These are phyloP conservation scores for Macrochelys suwanniensis DNA, from an alignment of 2,797 vertebrate species.

Conservation along the genomic window DNA sequence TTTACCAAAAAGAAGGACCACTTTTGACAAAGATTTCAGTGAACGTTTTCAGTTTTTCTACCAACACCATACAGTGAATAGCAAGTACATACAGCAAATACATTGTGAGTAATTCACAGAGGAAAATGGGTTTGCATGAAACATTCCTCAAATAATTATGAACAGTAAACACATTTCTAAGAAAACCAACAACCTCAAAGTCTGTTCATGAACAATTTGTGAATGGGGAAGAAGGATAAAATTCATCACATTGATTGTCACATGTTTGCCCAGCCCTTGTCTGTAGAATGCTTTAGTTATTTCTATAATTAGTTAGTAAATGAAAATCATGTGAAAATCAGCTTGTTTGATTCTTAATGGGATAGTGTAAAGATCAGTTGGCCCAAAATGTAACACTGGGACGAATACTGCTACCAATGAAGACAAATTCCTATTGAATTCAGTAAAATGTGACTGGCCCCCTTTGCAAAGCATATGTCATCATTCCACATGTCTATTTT, in stretches of 20 bases:
- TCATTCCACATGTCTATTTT: constrained; percentile 21
- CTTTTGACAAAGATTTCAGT: background rate
- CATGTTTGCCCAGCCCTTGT: background rate
- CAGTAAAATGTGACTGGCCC: background rate
- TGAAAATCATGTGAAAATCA: background rate
- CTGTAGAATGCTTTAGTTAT: background rate
- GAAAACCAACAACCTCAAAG: background rate
- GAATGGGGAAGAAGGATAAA: constrained; percentile 22
- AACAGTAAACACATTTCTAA: background rate
- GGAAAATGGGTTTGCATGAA: background rate
- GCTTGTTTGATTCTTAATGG: constrained; percentile 3
- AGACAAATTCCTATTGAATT: background rate
- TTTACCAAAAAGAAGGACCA: background rate
- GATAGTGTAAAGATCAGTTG: constrained; percentile 5
- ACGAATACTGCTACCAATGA: background rate
- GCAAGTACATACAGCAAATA: background rate
- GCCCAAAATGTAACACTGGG: background rate
- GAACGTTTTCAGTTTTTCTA: background rate
- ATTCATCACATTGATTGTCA: background rate
- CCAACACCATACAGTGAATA: background rate
- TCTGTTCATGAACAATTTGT: background rate
- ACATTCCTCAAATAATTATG: background rate
- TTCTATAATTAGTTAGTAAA: background rate
- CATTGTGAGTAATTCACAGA: background rate
- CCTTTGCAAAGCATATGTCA: constrained; percentile 3